phyloP scores from a whole-genome alignment of 1,140 invertebrate genomes.

The Ceratitis capitata region DNA sequence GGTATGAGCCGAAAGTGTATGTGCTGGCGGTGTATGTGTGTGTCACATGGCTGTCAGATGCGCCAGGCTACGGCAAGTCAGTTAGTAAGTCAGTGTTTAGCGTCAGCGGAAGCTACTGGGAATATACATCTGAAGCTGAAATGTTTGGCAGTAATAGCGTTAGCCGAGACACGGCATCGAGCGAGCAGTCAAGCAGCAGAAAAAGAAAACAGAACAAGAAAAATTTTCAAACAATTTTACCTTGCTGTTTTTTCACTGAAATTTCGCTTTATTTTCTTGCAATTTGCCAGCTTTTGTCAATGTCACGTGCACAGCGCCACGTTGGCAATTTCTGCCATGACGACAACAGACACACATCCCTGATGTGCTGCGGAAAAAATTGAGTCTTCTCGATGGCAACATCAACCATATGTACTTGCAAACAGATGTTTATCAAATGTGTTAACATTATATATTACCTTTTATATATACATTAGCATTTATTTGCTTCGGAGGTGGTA shows the following conservation, averaged over 20 bases:
- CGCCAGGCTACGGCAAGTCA: neutral
- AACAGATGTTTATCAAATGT: neutral
- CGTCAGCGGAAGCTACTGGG: neutral
- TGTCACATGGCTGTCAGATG: neutral
- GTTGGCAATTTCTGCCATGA: slow-evolving; percentile 14
- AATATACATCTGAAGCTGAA: neutral
- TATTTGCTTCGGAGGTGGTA: neutral
- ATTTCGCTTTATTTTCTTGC: neutral
- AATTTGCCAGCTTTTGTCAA: slow-evolving; percentile 36
- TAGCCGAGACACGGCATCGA: neutral
- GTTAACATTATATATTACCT: neutral
- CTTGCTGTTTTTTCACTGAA: neutral
- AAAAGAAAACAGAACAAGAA: neutral
- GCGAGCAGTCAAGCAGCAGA: neutral
- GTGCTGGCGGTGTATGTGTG: neutral
- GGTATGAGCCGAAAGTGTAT: neutral
- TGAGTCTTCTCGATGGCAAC: neutral
- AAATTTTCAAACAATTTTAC: neutral
- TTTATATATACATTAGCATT: neutral
- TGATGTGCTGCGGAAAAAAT: slow-evolving; percentile 10
- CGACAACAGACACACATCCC: neutral
- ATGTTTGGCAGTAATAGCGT: neutral
- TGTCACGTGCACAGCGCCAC: slow-evolving; percentile 22
- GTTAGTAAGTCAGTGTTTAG: neutral
- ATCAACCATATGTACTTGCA: neutral